Evolutionary conservation across 2,888 invertebrate genomes (phyloP), one percentile per base, ranked within the genome.

Genomic region (Aspidapion aeneum): DNA sequence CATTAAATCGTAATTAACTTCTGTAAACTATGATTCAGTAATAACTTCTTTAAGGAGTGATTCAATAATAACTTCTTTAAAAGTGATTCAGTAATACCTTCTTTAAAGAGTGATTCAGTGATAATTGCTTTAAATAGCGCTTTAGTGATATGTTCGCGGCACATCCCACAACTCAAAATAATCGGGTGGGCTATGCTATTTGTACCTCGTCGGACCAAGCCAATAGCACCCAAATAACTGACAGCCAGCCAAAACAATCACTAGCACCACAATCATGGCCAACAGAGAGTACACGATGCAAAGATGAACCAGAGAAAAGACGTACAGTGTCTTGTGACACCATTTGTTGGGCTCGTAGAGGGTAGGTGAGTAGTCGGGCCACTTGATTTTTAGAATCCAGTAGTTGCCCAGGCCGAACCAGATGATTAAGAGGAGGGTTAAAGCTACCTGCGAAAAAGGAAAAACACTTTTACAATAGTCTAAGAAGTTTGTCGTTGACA

Each of bases 321-420:
- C 84, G 78, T 92, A 93, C 21, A 93, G 84, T 0, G 89, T 89
- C 68, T 86, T 84, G 75, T 90, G 87, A 75, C 92, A 93, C 91
- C 92, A 93, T 68, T 85, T 84, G 78, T 90, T 89, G 0, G 93
- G 93, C 67, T 90, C 88, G 77, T 87, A 90, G 22, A 90, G 81
- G 0, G 87, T 86, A 0, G 89, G 87, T 0, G 86, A 82, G 78
- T 87, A 92, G 72, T 89, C 87, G 0, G 93, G 93, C 87, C 88
- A 89, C 82, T 88, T 87, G 75, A 92, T 90, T 66, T 84, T 83
- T 55, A 90, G 80, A 17, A 90, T 90, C 93, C 93, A 93, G 76
- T 87, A 87, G 79, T 91, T 92, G 21, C 92, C 93, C 69, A 88
- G 83, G 0, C 85, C 85, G 74, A 93, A 93, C 92, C 93, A 93